phyloP scores from a whole-genome alignment of 1,140 invertebrate genomes.

The Philaenus spumarius region DNA sequence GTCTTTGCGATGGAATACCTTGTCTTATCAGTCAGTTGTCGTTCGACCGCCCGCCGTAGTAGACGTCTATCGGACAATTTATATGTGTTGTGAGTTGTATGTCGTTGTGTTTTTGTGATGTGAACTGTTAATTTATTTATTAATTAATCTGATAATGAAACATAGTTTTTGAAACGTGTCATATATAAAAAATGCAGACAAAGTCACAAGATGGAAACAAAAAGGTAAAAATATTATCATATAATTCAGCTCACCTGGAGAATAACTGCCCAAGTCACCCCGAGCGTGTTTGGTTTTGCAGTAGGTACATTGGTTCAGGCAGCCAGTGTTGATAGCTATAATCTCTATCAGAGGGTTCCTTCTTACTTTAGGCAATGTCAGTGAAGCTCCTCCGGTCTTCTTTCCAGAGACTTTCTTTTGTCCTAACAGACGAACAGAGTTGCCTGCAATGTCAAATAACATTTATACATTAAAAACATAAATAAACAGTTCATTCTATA shows the following conservation, averaged over 20 bases:
- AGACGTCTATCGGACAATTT: too few relatives aligned
- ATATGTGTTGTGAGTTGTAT: too few relatives aligned
- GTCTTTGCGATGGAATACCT: too few relatives aligned
- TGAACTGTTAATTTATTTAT: too few relatives aligned
- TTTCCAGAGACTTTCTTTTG: slow-evolving; percentile 74
- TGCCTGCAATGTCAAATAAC: slow-evolving; percentile 46
- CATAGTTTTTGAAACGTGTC: too few relatives aligned
- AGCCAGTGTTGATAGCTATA: slow-evolving; percentile 96
- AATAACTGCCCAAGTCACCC: slow-evolving; percentile 92
- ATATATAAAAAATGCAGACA: too few relatives aligned
- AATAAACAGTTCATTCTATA: background rate
- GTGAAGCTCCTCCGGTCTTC: slow-evolving; percentile 78
- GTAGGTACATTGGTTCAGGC: slow-evolving; percentile 97
- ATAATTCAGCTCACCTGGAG: slow-evolving; percentile 50
- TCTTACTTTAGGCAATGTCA: slow-evolving; percentile 87
- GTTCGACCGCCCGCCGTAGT: too few relatives aligned
- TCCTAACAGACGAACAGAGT: slow-evolving; percentile 73
- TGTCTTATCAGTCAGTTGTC: too few relatives aligned
- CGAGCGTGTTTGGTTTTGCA: slow-evolving; percentile 98
- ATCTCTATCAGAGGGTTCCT: slow-evolving; percentile 97
- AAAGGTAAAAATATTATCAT: too few relatives aligned
- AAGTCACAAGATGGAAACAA: too few relatives aligned
- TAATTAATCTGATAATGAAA: too few relatives aligned
- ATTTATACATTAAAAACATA: background rate
- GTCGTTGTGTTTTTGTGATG: too few relatives aligned